Evolutionary conservation across 2,797 vertebrate species (phyloP), one percentile per base, ranked within the genome.

Genomic region (Myoxocephalus aenaeus): DNA sequence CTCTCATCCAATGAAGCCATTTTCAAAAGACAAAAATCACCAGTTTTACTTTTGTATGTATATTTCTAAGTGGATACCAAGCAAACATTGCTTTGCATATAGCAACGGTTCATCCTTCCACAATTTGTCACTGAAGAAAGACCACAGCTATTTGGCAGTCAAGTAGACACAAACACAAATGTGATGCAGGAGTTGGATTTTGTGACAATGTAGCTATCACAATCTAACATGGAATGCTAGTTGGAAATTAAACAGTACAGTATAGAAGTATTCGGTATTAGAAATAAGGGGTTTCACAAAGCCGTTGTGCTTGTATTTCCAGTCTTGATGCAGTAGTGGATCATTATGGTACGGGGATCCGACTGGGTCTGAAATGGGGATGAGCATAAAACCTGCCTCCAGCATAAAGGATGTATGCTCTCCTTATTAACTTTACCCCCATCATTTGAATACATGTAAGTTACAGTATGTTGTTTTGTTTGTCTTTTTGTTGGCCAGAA

Each of bases 291-390:
- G 2, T 76, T 84, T 44, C 5, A 32, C 14, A 54, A 7, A 57
- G 4, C 27, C 17, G n/a, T 76, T 74, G 65, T 84, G 44, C 20
- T n/a, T 73, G 32, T 83, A 27, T 66, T 80, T 51, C 6, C 56
- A 82, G 80, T 87, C 71, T 85, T 75, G 46, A 79, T 86, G 85
- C 81, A 85, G 83, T 81, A 69, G 75, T 69, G 46, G 42, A 73
- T 74, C 63, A 57, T 46, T 27, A 58, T 40, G 48, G 38, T 54
- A 59, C 51, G n/a, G 65, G 46, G 51, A 71, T 25, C 46, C 25
- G 20, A 65, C 54, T 32, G 51, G 73, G 73, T 75, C 62, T 82
- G 18, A 70, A 58, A 76, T 17, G 34, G 38, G 15, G 54, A 75
- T 77, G 66, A 65, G 44, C 56, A 67, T 72, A 36, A 85, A 79